A percentile compares a stretch with the other conserved stretches of the same genome.
Conservation (phyloP, 1,140 invertebrate genomes). For the Aphelenchoides besseyi region DNA sequence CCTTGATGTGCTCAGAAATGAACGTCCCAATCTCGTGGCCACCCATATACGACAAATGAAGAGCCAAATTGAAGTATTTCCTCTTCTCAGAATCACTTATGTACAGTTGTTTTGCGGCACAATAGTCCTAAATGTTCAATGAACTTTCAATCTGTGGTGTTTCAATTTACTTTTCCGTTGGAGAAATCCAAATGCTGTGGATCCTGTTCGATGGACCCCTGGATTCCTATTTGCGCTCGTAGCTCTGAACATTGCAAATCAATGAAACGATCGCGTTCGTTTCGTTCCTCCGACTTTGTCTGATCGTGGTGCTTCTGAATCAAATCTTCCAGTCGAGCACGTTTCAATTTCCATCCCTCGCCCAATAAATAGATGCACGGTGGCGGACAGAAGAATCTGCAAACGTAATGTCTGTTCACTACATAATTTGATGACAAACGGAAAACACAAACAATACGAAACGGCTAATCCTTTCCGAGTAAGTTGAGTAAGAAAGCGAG, state of each 20-base stretch:
- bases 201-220: slow-evolving; percentile 88
- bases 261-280: slow-evolving; percentile 14
- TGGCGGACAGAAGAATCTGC: slow-evolving; percentile 91
- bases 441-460: not conserved
- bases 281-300: not conserved
- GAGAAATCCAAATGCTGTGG: slow-evolving; percentile 91
- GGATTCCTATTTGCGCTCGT: slow-evolving; percentile 97
- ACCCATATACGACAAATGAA: slow-evolving; percentile 98
- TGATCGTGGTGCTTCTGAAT: slow-evolving; percentile 18
- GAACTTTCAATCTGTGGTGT: not conserved
- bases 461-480: not conserved
- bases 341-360: slow-evolving; percentile 83
- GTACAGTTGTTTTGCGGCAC: slow-evolving; percentile 97
- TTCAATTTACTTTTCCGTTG: slow-evolving; percentile 71
- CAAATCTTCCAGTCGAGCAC: slow-evolving; percentile 68
- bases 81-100: slow-evolving; percentile 98
- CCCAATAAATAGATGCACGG: slow-evolving; percentile 97
- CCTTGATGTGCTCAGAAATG: slow-evolving; percentile 96
- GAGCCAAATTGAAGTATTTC: slow-evolving; percentile 97
- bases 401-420: too few species aligned
- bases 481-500: not conserved
- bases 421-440: not conserved
- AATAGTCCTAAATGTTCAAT: slow-evolving; percentile 92
- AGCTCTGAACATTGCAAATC: slow-evolving; percentile 69
- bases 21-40: slow-evolving; percentile 97